These are phyloP conservation scores for Chitala chitala DNA, from an alignment of 2,113 vertebrate genomes.

Conservation along the genomic window DNA sequence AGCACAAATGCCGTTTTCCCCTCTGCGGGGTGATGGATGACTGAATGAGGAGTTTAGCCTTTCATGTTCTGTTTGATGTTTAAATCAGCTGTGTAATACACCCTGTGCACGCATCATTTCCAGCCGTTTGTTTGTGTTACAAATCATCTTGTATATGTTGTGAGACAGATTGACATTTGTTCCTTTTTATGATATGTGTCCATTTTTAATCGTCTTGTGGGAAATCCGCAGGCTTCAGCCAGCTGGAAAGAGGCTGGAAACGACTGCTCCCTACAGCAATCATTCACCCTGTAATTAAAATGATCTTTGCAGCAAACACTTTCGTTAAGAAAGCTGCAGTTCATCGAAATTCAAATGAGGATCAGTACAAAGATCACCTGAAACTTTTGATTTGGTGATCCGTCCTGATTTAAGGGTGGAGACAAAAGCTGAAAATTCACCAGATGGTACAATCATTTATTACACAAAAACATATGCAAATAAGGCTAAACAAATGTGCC, in stretches of 20 bases:
- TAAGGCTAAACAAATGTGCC: slow-evolving; percentile 33
- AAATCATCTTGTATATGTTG: background rate
- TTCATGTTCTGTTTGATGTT: slow-evolving; percentile 31
- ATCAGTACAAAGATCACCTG: background rate
- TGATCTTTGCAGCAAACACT: background rate
- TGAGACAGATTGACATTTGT: background rate
- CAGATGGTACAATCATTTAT: slow-evolving; percentile 45
- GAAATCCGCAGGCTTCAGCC: background rate
- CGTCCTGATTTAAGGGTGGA: slow-evolving; percentile 25
- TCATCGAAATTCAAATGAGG: background rate
- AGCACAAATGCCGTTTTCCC: slow-evolving; percentile 15
- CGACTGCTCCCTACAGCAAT: background rate
- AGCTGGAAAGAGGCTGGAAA: background rate
- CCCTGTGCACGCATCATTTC: slow-evolving; percentile 17
- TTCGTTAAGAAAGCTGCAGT: background rate
- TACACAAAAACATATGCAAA: slow-evolving; percentile 49
- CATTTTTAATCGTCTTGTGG: background rate
- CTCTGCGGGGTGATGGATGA: slow-evolving; percentile 9
- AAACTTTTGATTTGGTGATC: slow-evolving; percentile 14
- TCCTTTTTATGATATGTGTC: background rate
- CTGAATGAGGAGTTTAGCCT: slow-evolving; percentile 3
- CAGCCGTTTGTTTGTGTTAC: background rate
- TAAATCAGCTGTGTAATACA: slow-evolving; percentile 27
- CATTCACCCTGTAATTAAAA: background rate
- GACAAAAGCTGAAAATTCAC: slow-evolving; percentile 16